Conservation (phyloP, 1,140 invertebrate species). For the Meloidogyne hapla region DNA sequence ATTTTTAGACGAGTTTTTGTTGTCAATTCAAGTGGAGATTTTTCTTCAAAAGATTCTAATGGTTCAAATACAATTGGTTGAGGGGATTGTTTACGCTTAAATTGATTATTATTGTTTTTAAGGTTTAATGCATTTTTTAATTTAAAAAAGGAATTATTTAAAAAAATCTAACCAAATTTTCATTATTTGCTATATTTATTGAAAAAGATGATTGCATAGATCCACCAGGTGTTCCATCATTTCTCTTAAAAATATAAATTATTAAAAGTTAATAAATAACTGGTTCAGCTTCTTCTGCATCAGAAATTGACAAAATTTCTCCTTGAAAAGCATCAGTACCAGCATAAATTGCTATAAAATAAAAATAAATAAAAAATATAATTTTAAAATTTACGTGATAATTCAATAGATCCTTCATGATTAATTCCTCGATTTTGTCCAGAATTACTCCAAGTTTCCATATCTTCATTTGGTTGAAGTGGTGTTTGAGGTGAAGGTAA, state of each 20-base stretch:
- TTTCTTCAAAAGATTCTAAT: conserved; percentile 37
- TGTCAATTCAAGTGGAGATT: conserved; percentile 29
- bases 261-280: not conserved
- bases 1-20: conserved; percentile 37
- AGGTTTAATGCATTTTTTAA: no score
- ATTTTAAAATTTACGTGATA: not conserved
- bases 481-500: not conserved
- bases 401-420: not conserved
- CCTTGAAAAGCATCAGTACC: not conserved
- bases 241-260: not conserved
- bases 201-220: not conserved
- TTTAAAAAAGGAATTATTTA: no score
- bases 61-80: conserved; percentile 24
- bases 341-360: not conserved
- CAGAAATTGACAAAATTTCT: conserved; percentile 3
- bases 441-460: not conserved
- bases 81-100: not conserved
- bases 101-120: no score
- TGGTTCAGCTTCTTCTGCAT: not conserved
- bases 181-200: not conserved
- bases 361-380: not conserved
- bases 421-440: not conserved
- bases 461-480: not conserved
- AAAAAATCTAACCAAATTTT: not conserved
- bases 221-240: not conserved